These are phyloP conservation scores for Coregonus ussuriensis DNA, from an alignment of 2,797 vertebrate species.

Conservation along the genomic window DNA sequence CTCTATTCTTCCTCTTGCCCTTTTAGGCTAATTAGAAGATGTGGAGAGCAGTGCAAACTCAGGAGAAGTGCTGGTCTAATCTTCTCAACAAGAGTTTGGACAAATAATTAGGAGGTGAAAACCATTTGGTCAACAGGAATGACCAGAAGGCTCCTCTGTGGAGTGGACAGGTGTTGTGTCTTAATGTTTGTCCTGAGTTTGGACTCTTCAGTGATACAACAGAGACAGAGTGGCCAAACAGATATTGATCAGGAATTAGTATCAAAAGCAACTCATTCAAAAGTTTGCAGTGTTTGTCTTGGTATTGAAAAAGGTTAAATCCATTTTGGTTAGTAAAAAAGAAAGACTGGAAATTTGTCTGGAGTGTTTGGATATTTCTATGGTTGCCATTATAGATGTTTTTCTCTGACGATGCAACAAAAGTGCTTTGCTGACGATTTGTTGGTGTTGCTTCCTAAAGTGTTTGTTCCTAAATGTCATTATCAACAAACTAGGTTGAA, in stretches of 20 bases:
- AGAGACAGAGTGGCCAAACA: constrained; percentile 32
- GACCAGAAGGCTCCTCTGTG: constrained; percentile 53
- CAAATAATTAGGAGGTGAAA: constrained; percentile 71
- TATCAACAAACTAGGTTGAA: no score
- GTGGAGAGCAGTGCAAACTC: constrained; percentile 65
- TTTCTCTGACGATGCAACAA: no score
- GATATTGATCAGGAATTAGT: constrained; percentile 38
- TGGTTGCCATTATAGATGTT: no score
- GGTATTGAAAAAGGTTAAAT: no score
- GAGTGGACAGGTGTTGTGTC: constrained; percentile 59
- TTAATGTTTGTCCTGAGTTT: constrained; percentile 42
- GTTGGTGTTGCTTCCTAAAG: no score
- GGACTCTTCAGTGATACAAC: constrained; percentile 40
- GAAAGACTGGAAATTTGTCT: no score
- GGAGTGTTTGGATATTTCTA: no score
- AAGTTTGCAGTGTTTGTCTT: background rate
- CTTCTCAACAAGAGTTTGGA: constrained; percentile 70
- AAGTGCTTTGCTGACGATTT: no score
- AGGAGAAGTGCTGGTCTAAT: constrained; percentile 52
- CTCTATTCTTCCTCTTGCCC: constrained; percentile 61
- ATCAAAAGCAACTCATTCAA: background rate
- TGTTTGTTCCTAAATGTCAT: no score
- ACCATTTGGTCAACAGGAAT: constrained; percentile 51
- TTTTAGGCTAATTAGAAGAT: constrained; percentile 77
- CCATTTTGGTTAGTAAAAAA: no score